Conservation (phyloP, 2,888 invertebrate species). For the Ophioninae sp. region DNA sequence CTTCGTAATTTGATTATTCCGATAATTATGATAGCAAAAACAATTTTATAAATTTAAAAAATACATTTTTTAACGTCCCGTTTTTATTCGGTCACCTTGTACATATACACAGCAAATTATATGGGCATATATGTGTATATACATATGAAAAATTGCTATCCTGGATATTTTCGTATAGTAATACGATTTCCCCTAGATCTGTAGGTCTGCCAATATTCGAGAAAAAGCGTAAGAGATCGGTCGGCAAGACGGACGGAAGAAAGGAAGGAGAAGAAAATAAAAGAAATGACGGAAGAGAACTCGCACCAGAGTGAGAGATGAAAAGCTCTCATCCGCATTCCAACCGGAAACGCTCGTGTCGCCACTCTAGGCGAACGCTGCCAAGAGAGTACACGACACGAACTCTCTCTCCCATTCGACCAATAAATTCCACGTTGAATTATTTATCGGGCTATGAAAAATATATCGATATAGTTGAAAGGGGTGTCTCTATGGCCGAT, state of each 20-base stretch:
- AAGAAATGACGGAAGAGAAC: constrained; percentile 37
- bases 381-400: constrained; percentile 30
- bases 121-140: background rate
- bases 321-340: constrained; percentile 36
- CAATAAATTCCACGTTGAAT: constrained; percentile 54
- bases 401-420: constrained; percentile 26
- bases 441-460: constrained; percentile 46
- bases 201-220: background rate
- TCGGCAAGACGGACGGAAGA: constrained; percentile 35
- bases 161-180: background rate
- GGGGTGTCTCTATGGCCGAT: background rate
- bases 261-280: constrained; percentile 52
- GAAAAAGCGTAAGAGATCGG: constrained; percentile 39
- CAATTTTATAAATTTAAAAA: too few relatives aligned
- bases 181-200: background rate
- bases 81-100: background rate
- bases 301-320: constrained; percentile 9
- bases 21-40: too few relatives aligned
- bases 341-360: constrained; percentile 49
- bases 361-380: constrained; percentile 24
- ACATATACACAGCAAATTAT: too few relatives aligned
- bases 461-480: constrained; percentile 11
- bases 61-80: too few relatives aligned
- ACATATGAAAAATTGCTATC: constrained; percentile 27
- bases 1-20: too few relatives aligned